Base-by-base conservation (phyloP, 2,113 vertebrate genomes). In the Actenoides lindsayi region DNA sequence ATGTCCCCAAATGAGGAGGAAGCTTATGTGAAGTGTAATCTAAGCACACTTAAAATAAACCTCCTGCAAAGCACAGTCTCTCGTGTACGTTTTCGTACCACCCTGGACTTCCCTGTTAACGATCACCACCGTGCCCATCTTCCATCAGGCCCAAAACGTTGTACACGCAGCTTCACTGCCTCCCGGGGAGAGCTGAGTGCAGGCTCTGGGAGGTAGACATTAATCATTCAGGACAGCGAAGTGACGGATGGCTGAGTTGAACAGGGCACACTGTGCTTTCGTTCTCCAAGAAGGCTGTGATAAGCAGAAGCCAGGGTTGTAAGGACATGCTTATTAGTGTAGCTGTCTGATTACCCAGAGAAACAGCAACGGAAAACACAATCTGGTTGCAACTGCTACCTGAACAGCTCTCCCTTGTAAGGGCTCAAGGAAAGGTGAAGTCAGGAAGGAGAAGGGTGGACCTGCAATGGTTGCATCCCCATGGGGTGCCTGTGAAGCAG, bases 251-350 rank as follows among this genome's bases (percentile, higher is more conserved):
- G 91, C 81, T 82, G 74, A 93, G 70, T 13, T 11, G 88, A 63
- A 13, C 73, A 82, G 91, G 73, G 77, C 86, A 56, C 76, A n/a
- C 42, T 18, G 50, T 54, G 35, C 88, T 93, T 64, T 75, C 71
- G 7, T 95, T 75, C 89, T 85, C 74, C 33, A 79, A 94, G 84
- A 23, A 70, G n/a, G 60, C 87, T 76, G 81, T 48, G 94, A 96
- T 95, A 97, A 97, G 91, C 91, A 64, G 74, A 16, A 88, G 41
- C 50, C 51, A 35, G 70, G 88, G 75, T 35, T 95, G 95, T 90
- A 94, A 94, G 89, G 91, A 96, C 93, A 94, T 57, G 54, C 87
- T 95, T 93, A 94, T 96, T 96, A 93, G 93, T 94, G 95, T 91
- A 90, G 73, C 94, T 94, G 95, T 89, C 95, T 97, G 90, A 97